Evolutionary conservation across 92 coral and sea anemone genomes (phyloP), one percentile per base, ranked within the genome.

Genomic region (Galaxea fascicularis): DNA sequence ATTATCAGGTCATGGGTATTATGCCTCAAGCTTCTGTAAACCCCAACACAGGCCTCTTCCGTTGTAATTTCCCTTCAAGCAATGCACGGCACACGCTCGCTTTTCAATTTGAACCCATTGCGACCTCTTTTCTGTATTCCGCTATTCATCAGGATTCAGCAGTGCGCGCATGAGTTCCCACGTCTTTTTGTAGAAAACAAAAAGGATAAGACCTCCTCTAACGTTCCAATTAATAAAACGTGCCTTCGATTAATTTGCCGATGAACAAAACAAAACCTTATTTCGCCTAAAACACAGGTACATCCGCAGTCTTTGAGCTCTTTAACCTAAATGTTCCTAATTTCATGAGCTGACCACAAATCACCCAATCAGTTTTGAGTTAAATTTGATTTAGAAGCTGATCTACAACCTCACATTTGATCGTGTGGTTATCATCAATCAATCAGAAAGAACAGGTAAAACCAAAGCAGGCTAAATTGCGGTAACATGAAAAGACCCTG

Each of bases 1-100:
- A 81, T 82, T 82, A 82, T 52, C 74, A 58, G 49, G 78, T 70
- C 16, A 54, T 58, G 62, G 68, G 70, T 27, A 59, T 82, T 52
- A 82, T 53, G 77, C 70, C 86, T 65, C 27, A 65, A 79, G 84
- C 65, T 51, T 29, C 3, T 52, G 46, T 78, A 80, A 67, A n/a
- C 51, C 85, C 51, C 27, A 9, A 30, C 24, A 1, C 22, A 65
- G 39, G 68, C 22, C 18, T n/a, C 78, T 29, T 58, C 86, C 77
- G 78, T 39, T 45, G 24, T 39, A 25, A 52, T 70, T 82, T 81
- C 39, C 13, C 0, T 24, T 65, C 51, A 12, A 7, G 15, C 74
- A 59, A 65, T 44, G 63, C 57, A 45, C 58, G 25, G 30, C 21
- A 30, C 49, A 57, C 52, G 57, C 68, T 67, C 53, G 15, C 30